phyloP scores from a whole-genome alignment of 2,888 invertebrate species.

The Lutraria lutraria region DNA sequence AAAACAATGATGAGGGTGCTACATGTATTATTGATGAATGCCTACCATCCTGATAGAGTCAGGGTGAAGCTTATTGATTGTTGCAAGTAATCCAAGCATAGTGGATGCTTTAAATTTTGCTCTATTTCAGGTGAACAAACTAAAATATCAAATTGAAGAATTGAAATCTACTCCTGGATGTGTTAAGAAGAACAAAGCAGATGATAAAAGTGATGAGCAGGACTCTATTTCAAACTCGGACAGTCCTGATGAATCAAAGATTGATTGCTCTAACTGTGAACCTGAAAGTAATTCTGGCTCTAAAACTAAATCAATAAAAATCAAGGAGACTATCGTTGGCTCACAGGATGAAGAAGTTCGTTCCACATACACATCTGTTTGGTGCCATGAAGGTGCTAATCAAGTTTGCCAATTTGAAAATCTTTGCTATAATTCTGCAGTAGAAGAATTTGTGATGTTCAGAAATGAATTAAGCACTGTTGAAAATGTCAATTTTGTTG shows the following conservation, averaged over 20 bases:
- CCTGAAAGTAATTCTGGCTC: neutral
- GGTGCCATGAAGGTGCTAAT: conserved; percentile 62
- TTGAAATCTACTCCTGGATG: conserved; percentile 29
- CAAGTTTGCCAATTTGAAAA: conserved; percentile 86
- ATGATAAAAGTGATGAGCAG: neutral
- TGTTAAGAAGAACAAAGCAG: neutral
- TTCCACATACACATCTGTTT: conserved; percentile 53
- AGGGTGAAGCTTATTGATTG: no score
- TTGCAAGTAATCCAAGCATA: no score
- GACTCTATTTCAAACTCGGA: neutral
- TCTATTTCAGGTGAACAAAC: conserved; percentile 38
- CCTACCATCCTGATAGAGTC: no score
- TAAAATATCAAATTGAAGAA: conserved; percentile 36
- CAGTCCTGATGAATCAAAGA: neutral
- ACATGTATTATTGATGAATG: no score
- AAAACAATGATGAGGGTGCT: no score
- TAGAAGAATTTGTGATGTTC: conserved; percentile 86
- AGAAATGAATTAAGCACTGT: conserved; percentile 81
- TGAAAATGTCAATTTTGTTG: conserved; percentile 79
- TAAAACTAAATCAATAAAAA: neutral
- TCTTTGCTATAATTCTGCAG: conserved; percentile 86
- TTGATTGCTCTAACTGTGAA: neutral
- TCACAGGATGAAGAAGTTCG: neutral
- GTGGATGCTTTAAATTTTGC: no score
- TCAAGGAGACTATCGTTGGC: conserved; percentile 5